A percentile compares a stretch with the other conserved stretches of the same genome.
phyloP scores from a whole-genome alignment of 2,888 invertebrate species.

The Micropterix aruncella region DNA sequence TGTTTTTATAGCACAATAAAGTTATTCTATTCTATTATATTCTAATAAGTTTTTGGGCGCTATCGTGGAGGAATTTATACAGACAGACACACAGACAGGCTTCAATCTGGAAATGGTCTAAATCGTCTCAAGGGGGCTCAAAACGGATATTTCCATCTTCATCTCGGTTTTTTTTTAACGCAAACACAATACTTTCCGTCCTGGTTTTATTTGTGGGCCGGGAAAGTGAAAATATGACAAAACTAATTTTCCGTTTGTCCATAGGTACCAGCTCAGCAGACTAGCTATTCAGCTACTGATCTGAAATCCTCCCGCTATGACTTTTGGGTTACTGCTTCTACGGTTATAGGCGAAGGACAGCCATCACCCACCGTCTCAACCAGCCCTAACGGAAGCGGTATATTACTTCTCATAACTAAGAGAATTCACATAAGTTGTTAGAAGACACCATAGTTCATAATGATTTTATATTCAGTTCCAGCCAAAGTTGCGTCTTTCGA shows the following conservation, averaged over 20 bases:
- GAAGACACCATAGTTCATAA: slow-evolving; percentile 4
- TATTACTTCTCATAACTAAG: slow-evolving; percentile 9
- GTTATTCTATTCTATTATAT: no score
- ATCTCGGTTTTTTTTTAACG: no score
- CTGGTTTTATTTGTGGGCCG: no score
- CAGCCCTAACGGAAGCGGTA: slow-evolving; percentile 44
- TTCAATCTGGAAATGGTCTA: no score
- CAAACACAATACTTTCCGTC: no score
- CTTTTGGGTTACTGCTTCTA: slow-evolving; percentile 91
- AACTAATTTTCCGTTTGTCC: slow-evolving; percentile 1
- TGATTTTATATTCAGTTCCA: slow-evolving; percentile 59
- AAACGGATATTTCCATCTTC: no score
- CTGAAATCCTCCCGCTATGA: slow-evolving; percentile 76
- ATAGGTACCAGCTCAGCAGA: slow-evolving; percentile 62
- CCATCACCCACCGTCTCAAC: slow-evolving; percentile 77
- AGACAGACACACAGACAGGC: no score
- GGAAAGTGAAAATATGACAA: no score
- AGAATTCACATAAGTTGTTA: not conserved
- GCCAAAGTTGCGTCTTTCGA: slow-evolving; percentile 93
- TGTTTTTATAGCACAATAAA: no score
- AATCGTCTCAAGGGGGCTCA: no score
- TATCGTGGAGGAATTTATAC: no score
- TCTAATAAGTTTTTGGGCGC: no score
- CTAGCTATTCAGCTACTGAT: slow-evolving; percentile 77
- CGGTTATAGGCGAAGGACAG: slow-evolving; percentile 88